Percentiles rank a stretch among this genome's conserved stretches.
phyloP scores from a whole-genome alignment of 2,113 vertebrate species.

The Caranx melampygus region DNA sequence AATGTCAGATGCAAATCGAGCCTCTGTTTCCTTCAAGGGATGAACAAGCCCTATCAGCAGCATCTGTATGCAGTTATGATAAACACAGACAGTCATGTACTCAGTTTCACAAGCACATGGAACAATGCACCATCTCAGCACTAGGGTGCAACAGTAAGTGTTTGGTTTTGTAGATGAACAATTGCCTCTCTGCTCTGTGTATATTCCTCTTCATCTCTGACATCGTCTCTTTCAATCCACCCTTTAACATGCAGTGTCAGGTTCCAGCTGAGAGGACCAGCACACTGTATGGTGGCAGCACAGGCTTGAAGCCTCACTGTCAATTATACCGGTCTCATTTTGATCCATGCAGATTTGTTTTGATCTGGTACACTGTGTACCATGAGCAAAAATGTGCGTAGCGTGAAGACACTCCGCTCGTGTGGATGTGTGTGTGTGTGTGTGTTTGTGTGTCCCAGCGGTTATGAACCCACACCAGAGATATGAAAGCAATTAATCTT shows the following conservation, averaged over 20 bases:
- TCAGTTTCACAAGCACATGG: slow-evolving; percentile 47
- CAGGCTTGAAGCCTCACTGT: slow-evolving; percentile 51
- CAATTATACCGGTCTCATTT: slow-evolving; percentile 60
- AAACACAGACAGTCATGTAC: slow-evolving; percentile 72
- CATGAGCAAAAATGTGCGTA: slow-evolving; percentile 44
- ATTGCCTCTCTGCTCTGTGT: not conserved
- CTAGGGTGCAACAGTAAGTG: not conserved
- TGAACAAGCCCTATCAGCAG: slow-evolving; percentile 52
- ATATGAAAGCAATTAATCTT: slow-evolving; percentile 75
- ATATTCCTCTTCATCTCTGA: slow-evolving; percentile 18
- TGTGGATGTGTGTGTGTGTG: slow-evolving; percentile 4
- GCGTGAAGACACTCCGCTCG: not conserved
- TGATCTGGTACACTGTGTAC: slow-evolving; percentile 66
- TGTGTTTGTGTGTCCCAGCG: slow-evolving; percentile 14
- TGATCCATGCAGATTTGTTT: slow-evolving; percentile 68
- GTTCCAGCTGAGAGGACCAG: slow-evolving; percentile 47
- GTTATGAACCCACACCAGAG: slow-evolving; percentile 44
- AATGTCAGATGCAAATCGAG: slow-evolving; percentile 64
- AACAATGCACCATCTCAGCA: slow-evolving; percentile 14
- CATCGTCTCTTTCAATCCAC: not conserved
- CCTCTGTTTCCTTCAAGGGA: slow-evolving; percentile 46
- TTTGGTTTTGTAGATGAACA: slow-evolving; percentile 23
- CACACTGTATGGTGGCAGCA: not conserved
- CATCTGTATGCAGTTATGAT: slow-evolving; percentile 51
- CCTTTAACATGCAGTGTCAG: slow-evolving; percentile 1